Evolutionary conservation across 2,113 vertebrate species (phyloP).

Genomic region (Andinoacara biseriatus): DNA sequence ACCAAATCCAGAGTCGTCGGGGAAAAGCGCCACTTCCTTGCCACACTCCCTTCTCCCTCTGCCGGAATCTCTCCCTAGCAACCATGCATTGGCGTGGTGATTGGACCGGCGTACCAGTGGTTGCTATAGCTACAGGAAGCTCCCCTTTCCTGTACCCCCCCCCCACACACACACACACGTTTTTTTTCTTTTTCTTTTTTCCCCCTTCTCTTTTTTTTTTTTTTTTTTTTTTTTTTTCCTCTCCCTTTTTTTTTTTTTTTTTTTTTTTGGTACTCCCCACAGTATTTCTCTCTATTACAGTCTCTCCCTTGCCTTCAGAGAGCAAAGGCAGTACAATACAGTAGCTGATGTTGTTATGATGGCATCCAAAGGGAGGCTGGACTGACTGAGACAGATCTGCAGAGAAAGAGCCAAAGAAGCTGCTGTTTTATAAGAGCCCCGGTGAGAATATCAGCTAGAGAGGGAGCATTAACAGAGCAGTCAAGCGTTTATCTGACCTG

Average conservation of each 20-base stretch:
- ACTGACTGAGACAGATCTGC: conserved; percentile 47
- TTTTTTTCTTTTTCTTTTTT: conserved; percentile 37
- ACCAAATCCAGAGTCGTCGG: conserved; percentile 52
- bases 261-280: neutral
- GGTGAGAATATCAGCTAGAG: conserved; percentile 20
- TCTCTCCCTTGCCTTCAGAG: conserved; percentile 9
- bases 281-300: neutral
- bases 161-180: neutral
- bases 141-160: conserved; percentile 70
- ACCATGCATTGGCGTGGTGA: conserved; percentile 78
- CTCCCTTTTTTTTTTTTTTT: neutral
- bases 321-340: neutral
- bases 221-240: conserved; percentile 26
- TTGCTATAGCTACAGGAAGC: conserved; percentile 85
- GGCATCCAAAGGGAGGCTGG: conserved; percentile 37
- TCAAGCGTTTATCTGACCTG: conserved; percentile 49
- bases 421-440: conserved; percentile 26
- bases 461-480: conserved; percentile 33
- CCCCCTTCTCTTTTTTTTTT: conserved; percentile 8
- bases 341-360: conserved; percentile 51
- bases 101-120: conserved; percentile 78
- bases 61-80: conserved; percentile 83
- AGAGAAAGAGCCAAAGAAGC: conserved; percentile 46
- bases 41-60: conserved; percentile 60
- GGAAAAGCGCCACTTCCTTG: conserved; percentile 55